These are phyloP conservation scores for Danaus melanippus DNA, from an alignment of 1,140 invertebrate genomes.

Conservation along the genomic window DNA sequence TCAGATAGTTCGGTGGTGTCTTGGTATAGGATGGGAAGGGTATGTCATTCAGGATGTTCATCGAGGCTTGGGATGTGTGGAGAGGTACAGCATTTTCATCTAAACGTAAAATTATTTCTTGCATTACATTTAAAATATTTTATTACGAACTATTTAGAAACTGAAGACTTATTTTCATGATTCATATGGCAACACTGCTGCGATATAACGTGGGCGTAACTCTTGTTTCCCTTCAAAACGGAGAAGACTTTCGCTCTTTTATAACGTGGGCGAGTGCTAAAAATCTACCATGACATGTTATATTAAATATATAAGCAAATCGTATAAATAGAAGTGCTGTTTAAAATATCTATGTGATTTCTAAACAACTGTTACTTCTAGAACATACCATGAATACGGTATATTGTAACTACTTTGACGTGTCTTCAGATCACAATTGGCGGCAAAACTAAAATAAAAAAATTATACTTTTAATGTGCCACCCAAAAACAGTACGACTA, in stretches of 20 bases:
- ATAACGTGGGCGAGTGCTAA: too few relatives aligned
- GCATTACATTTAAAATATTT: constrained; percentile 5
- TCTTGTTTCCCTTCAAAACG: too few relatives aligned
- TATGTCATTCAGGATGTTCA: constrained; percentile 43
- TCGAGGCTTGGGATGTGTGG: constrained; percentile 47
- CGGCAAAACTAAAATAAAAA: constrained; percentile 63
- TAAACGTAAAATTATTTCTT: constrained; percentile 33
- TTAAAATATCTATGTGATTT: constrained; percentile 25
- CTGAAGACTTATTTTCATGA: constrained; percentile 13
- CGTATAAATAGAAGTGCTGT: constrained; percentile 21
- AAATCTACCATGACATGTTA: too few relatives aligned
- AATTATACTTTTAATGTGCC: constrained; percentile 19
- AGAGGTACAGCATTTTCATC: constrained; percentile 41
- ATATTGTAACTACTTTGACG: constrained; percentile 35
- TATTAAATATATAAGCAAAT: constrained; percentile 7
- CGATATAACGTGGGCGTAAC: too few relatives aligned
- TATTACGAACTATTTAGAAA: constrained; percentile 13
- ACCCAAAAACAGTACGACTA: constrained; percentile 1
- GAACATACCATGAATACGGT: constrained; percentile 46
- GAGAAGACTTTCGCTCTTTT: too few relatives aligned
- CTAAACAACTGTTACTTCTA: constrained; percentile 21
- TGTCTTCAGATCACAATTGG: constrained; percentile 55
- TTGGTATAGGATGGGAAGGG: constrained; percentile 12
- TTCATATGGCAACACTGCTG: not conserved
- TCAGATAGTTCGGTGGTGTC: constrained; percentile 13